Percentiles rank a stretch among this genome's conserved stretches.
Evolutionary conservation across 2,113 vertebrate genomes (phyloP).

Genomic region (Mandrillus leucophaeus): DNA sequence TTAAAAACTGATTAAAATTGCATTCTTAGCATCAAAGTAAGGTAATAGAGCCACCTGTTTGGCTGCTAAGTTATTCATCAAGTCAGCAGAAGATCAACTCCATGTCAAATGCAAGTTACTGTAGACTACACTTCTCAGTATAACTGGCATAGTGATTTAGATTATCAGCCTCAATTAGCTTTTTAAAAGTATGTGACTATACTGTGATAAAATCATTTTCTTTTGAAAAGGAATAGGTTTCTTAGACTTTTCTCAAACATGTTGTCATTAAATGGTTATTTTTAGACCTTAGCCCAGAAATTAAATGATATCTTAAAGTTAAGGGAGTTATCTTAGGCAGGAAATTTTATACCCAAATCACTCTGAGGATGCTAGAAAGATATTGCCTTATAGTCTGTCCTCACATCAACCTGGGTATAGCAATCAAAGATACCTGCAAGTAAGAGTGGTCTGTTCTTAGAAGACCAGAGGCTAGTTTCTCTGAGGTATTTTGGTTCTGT

Average conservation of each 20-base stretch:
- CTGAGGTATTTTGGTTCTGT: neutral
- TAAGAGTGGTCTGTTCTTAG: neutral
- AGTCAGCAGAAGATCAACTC: neutral
- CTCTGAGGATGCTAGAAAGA: neutral
- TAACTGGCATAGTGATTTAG: neutral
- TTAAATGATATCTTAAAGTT: neutral
- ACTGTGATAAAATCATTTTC: neutral
- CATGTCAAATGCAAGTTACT: neutral
- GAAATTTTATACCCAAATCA: neutral
- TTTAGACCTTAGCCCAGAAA: neutral
- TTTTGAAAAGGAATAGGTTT: neutral
- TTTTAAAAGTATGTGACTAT: neutral
- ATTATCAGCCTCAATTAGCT: neutral
- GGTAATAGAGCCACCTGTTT: neutral
- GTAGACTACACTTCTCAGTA: neutral
- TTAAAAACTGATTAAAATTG: conserved; percentile 25
- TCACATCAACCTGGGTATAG: neutral
- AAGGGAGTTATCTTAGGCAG: neutral
- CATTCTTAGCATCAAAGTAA: neutral
- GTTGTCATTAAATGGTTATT: neutral
- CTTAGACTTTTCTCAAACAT: neutral
- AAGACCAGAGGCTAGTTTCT: neutral
- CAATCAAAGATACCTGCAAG: neutral
- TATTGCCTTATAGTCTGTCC: neutral
- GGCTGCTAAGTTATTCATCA: neutral